Evolutionary conservation across 2,797 vertebrate species (phyloP), one percentile per base, ranked within the genome.

Genomic region (Hemibagrus guttatus): DNA sequence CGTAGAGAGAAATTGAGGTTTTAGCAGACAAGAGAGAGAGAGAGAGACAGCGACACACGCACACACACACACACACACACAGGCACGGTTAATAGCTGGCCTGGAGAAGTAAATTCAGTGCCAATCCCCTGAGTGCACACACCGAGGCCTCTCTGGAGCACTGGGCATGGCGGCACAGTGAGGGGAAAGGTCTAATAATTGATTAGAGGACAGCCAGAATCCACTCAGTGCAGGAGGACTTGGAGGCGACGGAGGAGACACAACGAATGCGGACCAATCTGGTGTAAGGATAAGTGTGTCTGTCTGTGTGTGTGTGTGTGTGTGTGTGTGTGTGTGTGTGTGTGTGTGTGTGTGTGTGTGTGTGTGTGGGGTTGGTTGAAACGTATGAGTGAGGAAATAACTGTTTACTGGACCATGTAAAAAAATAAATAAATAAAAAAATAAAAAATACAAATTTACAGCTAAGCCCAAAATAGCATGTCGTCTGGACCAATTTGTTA

Each of bases 1-100:
- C 92, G 90, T 89, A 93, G 94, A 93, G 93, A 92, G 92, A 95
- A 95, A 95, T 94, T 93, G 94, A 94, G 94, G 84, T 89, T 94
- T 95, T 93, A 93, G 91, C 91, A 92, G 93, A 3, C 12, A 26
- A 56, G 1, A 31, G 9, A 78, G 93, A 94, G 92, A 93, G 92
- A 66, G n/a, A 72, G 31, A 49, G 92, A 83, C 21, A 61, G 39
- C n/a, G 26, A 39, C 12, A 63, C 19, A 81, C 56, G 26, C 3
- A 63, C 31, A n/a, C 17, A 64, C 21, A 46, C 8, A 46, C 17
- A 49, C 71, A 74, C 39, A 59, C 58, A 59, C 58, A 93, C 91
- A 92, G 90, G 89, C 91, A 84, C 88, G 92, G 93, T 95, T 95
- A 95, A 95, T 93, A 93, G 93, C 91, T 93, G 92, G 93, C 94